Evolutionary conservation across 2,888 invertebrate species (phyloP).

Genomic region (Platynereis dumerilii): DNA sequence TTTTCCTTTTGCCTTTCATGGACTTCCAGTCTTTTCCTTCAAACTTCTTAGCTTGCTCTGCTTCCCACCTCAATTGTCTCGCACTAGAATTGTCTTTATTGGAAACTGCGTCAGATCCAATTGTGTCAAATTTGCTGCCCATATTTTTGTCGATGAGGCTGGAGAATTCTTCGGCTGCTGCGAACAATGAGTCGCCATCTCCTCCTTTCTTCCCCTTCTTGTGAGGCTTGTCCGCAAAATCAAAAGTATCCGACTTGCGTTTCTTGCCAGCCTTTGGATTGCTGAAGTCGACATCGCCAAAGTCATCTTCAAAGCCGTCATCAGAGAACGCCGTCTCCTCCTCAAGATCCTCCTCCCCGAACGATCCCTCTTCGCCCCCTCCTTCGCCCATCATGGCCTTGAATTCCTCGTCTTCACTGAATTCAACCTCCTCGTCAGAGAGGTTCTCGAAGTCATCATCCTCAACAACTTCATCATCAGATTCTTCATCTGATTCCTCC

Average conservation of each 20-base stretch:
- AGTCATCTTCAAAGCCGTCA: too few species aligned
- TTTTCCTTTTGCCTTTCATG: constrained; percentile 31
- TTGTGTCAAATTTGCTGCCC: constrained; percentile 68
- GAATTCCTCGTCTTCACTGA: constrained; percentile 43
- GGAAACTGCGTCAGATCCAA: constrained; percentile 68
- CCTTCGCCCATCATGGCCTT: constrained; percentile 50
- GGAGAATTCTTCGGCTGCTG: constrained; percentile 71
- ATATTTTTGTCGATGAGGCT: constrained; percentile 85
- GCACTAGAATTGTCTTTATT: constrained; percentile 61
- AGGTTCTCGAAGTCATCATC: constrained; percentile 57
- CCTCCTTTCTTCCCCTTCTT: constrained; percentile 20
- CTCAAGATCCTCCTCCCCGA: constrained; percentile 44
- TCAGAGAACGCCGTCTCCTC: constrained; percentile 52
- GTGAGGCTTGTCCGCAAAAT: constrained; percentile 30
- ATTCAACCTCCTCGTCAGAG: constrained; percentile 33
- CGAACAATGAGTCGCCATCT: constrained; percentile 44
- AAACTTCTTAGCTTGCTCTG: constrained; percentile 52
- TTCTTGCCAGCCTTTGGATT: not conserved
- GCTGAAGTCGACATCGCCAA: not conserved
- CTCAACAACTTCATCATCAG: constrained; percentile 42
- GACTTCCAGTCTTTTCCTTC: constrained; percentile 39
- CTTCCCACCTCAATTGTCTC: constrained; percentile 63
- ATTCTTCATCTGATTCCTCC: constrained; percentile 39
- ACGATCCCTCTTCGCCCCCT: constrained; percentile 45
- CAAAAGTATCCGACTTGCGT: too few species aligned